These are phyloP conservation scores for Pseudococcus viburni DNA, from an alignment of 2,888 invertebrate species.

Conservation along the genomic window DNA sequence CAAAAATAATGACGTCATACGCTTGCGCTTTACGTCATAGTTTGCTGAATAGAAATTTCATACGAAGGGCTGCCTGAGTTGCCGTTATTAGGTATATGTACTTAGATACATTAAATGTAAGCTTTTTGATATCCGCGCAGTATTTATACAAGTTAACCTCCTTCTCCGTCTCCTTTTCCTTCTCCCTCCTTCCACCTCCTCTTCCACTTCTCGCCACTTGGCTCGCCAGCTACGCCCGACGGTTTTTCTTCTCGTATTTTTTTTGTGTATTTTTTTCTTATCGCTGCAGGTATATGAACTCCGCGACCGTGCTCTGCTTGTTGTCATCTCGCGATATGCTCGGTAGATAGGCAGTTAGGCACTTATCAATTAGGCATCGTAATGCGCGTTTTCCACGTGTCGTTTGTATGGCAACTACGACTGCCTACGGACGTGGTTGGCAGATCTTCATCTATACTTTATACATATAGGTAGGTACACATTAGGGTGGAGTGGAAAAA, in stretches of 20 bases:
- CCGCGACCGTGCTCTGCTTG: neutral
- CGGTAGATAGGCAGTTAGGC: neutral
- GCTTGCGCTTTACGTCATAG: conserved; percentile 32
- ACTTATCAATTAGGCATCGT: too few species aligned
- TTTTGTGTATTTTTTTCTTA: conserved; percentile 30
- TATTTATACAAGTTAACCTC: conserved; percentile 6
- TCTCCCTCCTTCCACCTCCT: neutral
- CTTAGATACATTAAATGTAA: conserved; percentile 16
- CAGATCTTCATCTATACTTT: neutral
- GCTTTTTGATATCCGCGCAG: conserved; percentile 32
- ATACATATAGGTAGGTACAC: too few species aligned
- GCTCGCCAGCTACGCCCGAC: conserved; percentile 9
- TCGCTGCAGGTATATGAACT: conserved; percentile 31
- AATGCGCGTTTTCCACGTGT: too few species aligned
- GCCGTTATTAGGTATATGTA: conserved; percentile 20
- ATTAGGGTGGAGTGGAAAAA: too few species aligned
- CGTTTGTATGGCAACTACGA: too few species aligned
- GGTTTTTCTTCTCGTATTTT: neutral
- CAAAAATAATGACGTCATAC: conserved; percentile 40
- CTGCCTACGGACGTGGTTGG: too few species aligned
- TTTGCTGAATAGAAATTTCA: conserved; percentile 33
- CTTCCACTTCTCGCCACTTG: neutral
- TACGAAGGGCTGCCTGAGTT: neutral
- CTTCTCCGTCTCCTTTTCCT: neutral
- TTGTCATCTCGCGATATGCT: neutral